Evolutionary conservation across 2,113 vertebrate species (phyloP).

Genomic region (Monopterus albus): DNA sequence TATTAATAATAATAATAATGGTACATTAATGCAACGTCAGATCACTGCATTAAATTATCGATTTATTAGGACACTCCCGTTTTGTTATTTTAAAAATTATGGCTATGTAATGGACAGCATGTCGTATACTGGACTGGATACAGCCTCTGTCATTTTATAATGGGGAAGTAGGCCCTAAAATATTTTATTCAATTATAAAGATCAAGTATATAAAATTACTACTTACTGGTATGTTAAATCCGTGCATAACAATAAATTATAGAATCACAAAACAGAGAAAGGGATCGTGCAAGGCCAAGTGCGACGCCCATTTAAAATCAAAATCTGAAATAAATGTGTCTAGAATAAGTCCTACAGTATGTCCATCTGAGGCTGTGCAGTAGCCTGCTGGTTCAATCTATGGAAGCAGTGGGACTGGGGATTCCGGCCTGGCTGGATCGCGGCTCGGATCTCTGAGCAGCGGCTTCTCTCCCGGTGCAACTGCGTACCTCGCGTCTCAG

Average conservation of each 20-base stretch:
- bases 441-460: conserved; percentile 87
- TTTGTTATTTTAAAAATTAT: conserved; percentile 54
- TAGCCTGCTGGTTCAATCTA: conserved; percentile 73
- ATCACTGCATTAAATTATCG: too few relatives aligned
- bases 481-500: conserved; percentile 87
- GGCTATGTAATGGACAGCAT: conserved; percentile 32
- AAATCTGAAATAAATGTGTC: conserved; percentile 72
- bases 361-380: conserved; percentile 73
- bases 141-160: conserved; percentile 12
- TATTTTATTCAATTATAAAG: conserved; percentile 47
- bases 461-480: conserved; percentile 87
- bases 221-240: conserved; percentile 89
- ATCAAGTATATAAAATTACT: conserved; percentile 75
- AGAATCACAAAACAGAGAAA: conserved; percentile 78
- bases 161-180: conserved; percentile 30
- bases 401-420: conserved; percentile 77
- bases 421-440: conserved; percentile 83
- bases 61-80: conserved; percentile 34
- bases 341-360: conserved; percentile 77
- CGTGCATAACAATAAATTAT: conserved; percentile 86
- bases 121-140: conserved; percentile 31
- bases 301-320: conserved; percentile 80
- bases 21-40: neutral
- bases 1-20: too few relatives aligned
- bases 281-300: conserved; percentile 68